Percentiles rank a stretch among this genome's conserved stretches.
phyloP scores from a whole-genome alignment of 2,888 invertebrate species.

The Syrphus vitripennis region DNA sequence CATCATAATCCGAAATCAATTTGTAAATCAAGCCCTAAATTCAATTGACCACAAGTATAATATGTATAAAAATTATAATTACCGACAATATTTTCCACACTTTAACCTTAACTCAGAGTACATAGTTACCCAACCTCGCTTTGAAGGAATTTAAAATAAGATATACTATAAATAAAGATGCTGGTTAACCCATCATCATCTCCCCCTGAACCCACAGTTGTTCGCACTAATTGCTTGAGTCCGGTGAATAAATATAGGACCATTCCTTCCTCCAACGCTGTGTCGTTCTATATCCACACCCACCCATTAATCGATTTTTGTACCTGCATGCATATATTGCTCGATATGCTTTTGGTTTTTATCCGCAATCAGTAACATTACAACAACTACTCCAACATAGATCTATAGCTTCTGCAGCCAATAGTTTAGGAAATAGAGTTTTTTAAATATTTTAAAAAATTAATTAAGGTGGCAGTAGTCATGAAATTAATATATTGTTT shows the following conservation, averaged over 20 bases:
- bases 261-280: background rate
- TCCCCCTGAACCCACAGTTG: background rate
- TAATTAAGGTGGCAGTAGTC: too few relatives aligned
- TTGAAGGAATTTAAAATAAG: constrained; percentile 46
- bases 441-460: background rate
- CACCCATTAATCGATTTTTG: constrained; percentile 31
- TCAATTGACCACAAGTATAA: too few relatives aligned
- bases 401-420: background rate
- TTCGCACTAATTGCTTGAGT: constrained; percentile 52
- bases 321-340: constrained; percentile 2
- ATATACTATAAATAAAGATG: constrained; percentile 51
- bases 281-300: background rate
- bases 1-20: too few relatives aligned
- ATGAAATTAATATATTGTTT: too few relatives aligned
- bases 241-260: constrained; percentile 4
- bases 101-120: too few relatives aligned
- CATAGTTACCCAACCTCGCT: background rate
- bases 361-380: constrained; percentile 25
- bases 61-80: too few relatives aligned
- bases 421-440: background rate
- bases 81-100: too few relatives aligned
- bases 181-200: constrained; percentile 26
- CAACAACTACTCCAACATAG: background rate
- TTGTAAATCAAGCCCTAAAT: too few relatives aligned
- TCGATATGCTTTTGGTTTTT: constrained; percentile 22